Conservation (phyloP, 1,140 invertebrate genomes). For the Cotesia vestalis region DNA sequence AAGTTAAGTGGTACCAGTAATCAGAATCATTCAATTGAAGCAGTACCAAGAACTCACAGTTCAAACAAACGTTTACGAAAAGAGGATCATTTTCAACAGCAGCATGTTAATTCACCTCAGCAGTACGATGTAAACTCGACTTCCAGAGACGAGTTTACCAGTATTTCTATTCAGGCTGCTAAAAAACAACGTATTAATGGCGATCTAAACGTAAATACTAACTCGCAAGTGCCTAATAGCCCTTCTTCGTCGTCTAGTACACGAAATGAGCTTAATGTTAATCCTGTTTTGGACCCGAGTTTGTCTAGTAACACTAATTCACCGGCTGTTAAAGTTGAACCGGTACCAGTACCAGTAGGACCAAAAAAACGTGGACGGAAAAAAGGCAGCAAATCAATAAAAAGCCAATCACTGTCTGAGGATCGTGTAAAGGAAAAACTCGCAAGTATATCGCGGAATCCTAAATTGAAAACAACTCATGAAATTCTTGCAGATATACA, state of each 20-base stretch:
- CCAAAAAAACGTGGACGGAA: slow-evolving; percentile 75
- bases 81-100: slow-evolving; percentile 53
- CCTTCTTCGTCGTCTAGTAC: slow-evolving; percentile 38
- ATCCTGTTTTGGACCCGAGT: neutral
- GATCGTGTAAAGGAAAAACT: slow-evolving; percentile 74
- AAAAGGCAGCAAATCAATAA: slow-evolving; percentile 74
- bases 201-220: slow-evolving; percentile 43
- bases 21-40: slow-evolving; percentile 61
- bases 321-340: neutral
- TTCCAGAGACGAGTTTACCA: slow-evolving; percentile 44
- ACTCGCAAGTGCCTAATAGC: slow-evolving; percentile 62
- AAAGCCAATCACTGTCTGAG: slow-evolving; percentile 64
- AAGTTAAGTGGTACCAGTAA: slow-evolving; percentile 46
- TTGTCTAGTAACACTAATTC: slow-evolving; percentile 38
- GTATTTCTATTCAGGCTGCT: slow-evolving; percentile 4
- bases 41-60: slow-evolving; percentile 71
- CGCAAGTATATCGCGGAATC: slow-evolving; percentile 71
- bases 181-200: slow-evolving; percentile 62
- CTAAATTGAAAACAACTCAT: slow-evolving; percentile 86
- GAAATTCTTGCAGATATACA: slow-evolving; percentile 82
- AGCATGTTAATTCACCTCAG: slow-evolving; percentile 33
- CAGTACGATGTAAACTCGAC: slow-evolving; percentile 34
- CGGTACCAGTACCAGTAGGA: slow-evolving; percentile 42
- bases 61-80: slow-evolving; percentile 72
- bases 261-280: slow-evolving; percentile 2